Base-by-base conservation (phyloP, 2,888 invertebrate genomes). In the Melikaiella ostensackeni region DNA sequence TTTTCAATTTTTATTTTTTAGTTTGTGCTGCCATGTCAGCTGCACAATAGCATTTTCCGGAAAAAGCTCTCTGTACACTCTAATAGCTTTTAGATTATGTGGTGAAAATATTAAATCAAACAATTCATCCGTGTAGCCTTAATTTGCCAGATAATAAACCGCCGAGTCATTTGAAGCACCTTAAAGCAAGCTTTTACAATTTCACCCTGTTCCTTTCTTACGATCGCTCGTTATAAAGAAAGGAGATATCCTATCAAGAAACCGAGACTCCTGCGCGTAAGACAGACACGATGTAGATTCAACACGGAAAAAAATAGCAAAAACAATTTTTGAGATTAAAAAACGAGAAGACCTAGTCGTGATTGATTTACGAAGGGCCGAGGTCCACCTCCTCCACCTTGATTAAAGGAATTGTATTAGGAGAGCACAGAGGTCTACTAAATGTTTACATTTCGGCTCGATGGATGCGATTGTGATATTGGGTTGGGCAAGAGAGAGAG, bases 361-460 rank as follows among this genome's bases (percentile, higher is more conserved):
- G 57, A 27, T 59, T 59, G 57, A 42, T 30, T 27, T 21, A 46
- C 70, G 38, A 57, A n/a, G 55, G 66, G 78, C 77, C 62, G 64
- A 82, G 81, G 76, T 82, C 77, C 79, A 82, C 77, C 82, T 85
- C 82, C 82, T 83, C 82, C 83, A 83, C 83, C 81, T 80, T 79
- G 70, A 77, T 81, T 61, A 55, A 70, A 79, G 76, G 77, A 79
- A 33, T 30, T 24, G 61, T 80, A 50, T 78, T 75, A 64, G 66
- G 64, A 75, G 74, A 78, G 75, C 74, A 64, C 30, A 59, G 35
- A 46, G 59, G 35, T 62, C 42, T 74, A 70, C 70, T 35, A 50
- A 27, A 33, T 78, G 62, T 73, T 61, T 61, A 76, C 24, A 38
- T 64, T 24, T 27, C 61, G 46, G 57, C 57, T 74, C 63, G 61